Conservation (phyloP, 1,140 invertebrate genomes). For the Drusus annulatus region DNA sequence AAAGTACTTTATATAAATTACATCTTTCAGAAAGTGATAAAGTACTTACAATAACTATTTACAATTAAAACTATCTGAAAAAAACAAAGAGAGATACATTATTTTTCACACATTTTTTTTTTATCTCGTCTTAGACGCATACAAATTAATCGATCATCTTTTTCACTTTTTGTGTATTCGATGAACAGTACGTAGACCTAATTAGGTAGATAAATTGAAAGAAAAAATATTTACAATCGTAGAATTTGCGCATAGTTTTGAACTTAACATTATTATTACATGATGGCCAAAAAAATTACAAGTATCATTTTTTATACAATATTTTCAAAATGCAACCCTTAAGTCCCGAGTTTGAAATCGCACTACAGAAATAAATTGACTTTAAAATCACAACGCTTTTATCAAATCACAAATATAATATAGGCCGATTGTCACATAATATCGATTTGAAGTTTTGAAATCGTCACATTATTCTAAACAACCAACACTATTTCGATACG, state of each 20-base stretch:
- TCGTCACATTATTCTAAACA: neutral
- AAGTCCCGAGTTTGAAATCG: slow-evolving; percentile 21
- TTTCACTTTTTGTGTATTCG: slow-evolving; percentile 3
- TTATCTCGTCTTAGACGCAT: slow-evolving; percentile 24
- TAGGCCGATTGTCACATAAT: slow-evolving; percentile 39
- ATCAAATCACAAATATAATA: slow-evolving; percentile 20
- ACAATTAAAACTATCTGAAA: neutral
- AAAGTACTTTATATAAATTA: too few species aligned
- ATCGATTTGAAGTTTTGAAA: neutral
- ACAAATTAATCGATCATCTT: neutral
- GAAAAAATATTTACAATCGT: slow-evolving; percentile 19
- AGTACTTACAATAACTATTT: too few species aligned
- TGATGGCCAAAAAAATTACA: neutral
- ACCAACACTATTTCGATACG: neutral
- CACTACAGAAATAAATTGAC: slow-evolving; percentile 35
- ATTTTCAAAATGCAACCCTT: slow-evolving; percentile 1
- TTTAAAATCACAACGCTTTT: slow-evolving; percentile 25
- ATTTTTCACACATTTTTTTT: neutral
- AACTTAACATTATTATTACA: neutral
- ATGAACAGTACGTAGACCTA: neutral
- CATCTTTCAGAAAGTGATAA: too few species aligned
- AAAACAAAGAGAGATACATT: neutral
- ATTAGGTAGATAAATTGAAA: too few species aligned
- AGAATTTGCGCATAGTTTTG: slow-evolving; percentile 22
- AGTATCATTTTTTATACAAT: neutral